Evolutionary conservation across 2,797 vertebrate genomes (phyloP).

Genomic region (Mionectes olivaceus): DNA sequence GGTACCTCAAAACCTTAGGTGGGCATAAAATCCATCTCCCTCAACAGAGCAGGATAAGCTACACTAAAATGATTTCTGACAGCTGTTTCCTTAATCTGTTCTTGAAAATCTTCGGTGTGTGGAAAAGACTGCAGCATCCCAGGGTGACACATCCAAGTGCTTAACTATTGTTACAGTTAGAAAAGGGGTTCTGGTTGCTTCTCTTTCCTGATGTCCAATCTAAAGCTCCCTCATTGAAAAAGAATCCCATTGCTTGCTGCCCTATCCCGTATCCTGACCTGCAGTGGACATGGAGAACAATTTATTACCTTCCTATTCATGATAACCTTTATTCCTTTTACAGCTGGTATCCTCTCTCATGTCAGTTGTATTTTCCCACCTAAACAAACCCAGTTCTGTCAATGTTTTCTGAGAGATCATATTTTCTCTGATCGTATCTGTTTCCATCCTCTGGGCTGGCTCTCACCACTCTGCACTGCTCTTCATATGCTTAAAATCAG

Average conservation of each 20-base stretch:
- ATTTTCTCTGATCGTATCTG: neutral
- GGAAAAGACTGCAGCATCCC: neutral
- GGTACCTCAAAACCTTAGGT: neutral
- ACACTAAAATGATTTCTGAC: conserved; percentile 17
- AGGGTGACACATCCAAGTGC: neutral
- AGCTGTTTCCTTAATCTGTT: conserved; percentile 33
- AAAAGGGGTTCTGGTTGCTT: neutral
- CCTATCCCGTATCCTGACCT: neutral
- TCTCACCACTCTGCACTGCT: neutral
- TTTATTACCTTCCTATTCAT: neutral
- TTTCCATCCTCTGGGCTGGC: neutral
- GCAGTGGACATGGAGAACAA: neutral
- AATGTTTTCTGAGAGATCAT: neutral
- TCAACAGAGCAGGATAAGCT: neutral
- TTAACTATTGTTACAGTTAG: neutral
- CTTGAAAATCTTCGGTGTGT: neutral
- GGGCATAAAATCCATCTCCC: conserved; percentile 8
- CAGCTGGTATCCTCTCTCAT: neutral
- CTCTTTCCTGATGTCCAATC: neutral
- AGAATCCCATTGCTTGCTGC: neutral
- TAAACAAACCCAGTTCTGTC: neutral
- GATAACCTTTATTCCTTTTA: conserved; percentile 7
- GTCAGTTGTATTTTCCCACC: neutral
- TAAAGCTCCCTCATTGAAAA: neutral
- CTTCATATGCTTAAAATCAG: neutral